Evolutionary conservation across 37 sponge, comb jelly and placozoan species (phyloP).

Genomic region (Ianthella basta): DNA sequence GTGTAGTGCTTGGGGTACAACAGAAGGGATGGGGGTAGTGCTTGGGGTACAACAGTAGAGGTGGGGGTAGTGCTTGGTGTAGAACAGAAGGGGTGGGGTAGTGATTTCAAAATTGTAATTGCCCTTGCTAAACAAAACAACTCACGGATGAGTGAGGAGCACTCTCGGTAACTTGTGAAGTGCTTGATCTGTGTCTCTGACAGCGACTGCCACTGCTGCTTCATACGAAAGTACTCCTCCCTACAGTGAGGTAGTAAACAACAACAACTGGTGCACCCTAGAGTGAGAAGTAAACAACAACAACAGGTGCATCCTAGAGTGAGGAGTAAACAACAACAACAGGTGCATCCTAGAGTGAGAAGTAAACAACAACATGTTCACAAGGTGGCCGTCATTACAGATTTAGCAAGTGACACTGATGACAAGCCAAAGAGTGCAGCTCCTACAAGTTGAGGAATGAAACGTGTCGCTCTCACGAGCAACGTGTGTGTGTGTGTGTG

Average conservation of each 20-base stretch:
- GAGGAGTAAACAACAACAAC: neutral
- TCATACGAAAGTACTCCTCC: conserved; percentile 79
- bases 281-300: neutral
- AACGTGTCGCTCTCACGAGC: too few species aligned
- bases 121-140: neutral
- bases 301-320: neutral
- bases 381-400: neutral
- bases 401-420: neutral
- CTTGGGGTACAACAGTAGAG: neutral
- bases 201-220: conserved; percentile 86
- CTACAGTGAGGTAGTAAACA: neutral
- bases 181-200: conserved; percentile 63
- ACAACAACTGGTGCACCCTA: neutral
- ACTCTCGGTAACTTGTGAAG: conserved; percentile 61
- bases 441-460: too few species aligned
- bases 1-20: too few species aligned
- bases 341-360: neutral
- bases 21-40: neutral
- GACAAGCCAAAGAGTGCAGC: neutral
- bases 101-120: neutral
- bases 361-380: neutral
- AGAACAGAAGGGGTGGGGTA: neutral
- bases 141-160: conserved; percentile 66
- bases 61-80: too few species aligned
- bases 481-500: neutral